Conservation (phyloP, 2,113 vertebrate species). For the Brienomyrus brachyistius region DNA sequence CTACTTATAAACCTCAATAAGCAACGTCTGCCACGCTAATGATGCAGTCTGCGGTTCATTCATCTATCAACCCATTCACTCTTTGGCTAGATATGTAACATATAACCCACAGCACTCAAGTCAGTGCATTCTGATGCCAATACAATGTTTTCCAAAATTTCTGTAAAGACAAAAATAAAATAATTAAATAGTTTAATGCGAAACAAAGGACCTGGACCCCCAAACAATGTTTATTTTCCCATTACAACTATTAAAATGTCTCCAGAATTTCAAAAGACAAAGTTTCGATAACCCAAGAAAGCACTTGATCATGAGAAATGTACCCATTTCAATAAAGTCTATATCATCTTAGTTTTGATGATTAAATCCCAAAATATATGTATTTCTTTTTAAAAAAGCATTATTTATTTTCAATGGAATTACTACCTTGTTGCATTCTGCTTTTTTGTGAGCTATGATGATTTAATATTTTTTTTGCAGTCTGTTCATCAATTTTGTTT, state of each 20-base stretch:
- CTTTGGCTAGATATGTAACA: neutral
- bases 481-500: neutral
- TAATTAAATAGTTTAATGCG: neutral
- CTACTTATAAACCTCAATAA: neutral
- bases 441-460: neutral
- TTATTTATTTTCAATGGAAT: neutral
- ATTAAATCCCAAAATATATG: neutral
- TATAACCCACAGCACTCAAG: neutral
- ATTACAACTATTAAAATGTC: neutral
- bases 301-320: neutral
- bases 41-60: neutral
- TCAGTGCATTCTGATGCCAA: neutral
- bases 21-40: neutral
- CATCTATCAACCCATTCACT: neutral
- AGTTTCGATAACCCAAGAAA: neutral
- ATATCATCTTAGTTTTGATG: neutral
- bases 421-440: neutral
- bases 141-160: neutral
- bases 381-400: neutral
- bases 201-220: neutral
- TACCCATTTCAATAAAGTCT: neutral
- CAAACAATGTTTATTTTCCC: neutral
- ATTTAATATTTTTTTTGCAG: neutral
- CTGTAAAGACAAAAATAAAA: neutral
- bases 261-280: neutral